These are phyloP conservation scores for Cylindroiulus punctatus DNA, from an alignment of 2,888 invertebrate genomes.

Conservation along the genomic window DNA sequence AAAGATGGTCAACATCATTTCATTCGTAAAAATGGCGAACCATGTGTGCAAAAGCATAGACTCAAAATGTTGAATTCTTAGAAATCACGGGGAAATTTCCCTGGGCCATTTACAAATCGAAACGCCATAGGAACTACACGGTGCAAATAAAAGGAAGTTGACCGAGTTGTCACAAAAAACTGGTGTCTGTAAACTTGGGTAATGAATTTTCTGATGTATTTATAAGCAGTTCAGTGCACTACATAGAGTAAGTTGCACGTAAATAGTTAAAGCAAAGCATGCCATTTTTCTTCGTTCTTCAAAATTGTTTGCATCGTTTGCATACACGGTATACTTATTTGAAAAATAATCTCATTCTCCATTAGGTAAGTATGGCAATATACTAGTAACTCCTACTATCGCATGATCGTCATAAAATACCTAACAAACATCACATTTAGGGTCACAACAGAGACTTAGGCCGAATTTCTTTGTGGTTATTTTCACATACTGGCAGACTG, in stretches of 20 bases:
- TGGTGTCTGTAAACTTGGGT: background rate
- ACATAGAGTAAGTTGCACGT: background rate
- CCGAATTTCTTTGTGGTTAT: background rate
- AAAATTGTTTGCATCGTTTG: background rate
- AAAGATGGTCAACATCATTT: background rate
- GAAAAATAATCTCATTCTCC: background rate
- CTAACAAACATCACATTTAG: background rate
- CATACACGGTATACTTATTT: background rate
- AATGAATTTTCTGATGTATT: background rate
- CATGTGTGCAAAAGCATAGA: background rate
- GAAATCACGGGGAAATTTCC: conserved; percentile 10
- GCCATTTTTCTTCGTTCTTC: background rate
- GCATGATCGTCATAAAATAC: background rate
- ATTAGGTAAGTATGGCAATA: background rate
- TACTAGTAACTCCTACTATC: background rate
- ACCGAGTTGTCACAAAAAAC: background rate
- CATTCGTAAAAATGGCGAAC: background rate
- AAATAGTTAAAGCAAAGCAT: background rate
- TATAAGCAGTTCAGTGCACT: background rate
- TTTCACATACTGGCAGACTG: background rate
- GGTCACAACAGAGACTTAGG: background rate
- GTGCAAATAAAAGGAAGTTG: conserved; percentile 10
- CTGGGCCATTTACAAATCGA: background rate
- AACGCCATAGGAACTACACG: conserved; percentile 19
- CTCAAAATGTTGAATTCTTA: background rate